Conservation (phyloP, 2,113 vertebrate species). For the Gambusia holbrooki region DNA sequence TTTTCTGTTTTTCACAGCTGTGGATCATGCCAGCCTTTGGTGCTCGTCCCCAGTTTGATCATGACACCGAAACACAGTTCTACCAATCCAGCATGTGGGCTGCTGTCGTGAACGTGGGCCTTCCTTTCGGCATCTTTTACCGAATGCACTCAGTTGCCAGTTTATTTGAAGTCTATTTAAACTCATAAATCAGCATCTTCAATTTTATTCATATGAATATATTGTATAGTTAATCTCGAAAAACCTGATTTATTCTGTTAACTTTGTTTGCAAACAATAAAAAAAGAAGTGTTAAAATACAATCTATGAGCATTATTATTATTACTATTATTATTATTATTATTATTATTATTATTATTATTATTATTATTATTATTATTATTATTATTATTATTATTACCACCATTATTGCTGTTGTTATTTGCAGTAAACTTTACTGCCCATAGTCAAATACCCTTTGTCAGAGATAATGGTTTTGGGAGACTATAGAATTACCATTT, state of each 20-base stretch:
- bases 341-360: too few species aligned
- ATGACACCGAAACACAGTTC: too few species aligned
- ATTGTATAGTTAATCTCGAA: slow-evolving; percentile 1
- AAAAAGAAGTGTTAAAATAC: background rate
- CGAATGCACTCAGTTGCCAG: slow-evolving; percentile 96
- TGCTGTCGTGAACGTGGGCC: too few species aligned
- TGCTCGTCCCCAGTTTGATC: too few species aligned
- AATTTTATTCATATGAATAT: background rate
- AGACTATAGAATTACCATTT: too few species aligned
- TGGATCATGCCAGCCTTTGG: too few species aligned
- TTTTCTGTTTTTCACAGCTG: too few species aligned
- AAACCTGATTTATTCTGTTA: background rate
- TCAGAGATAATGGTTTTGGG: background rate
- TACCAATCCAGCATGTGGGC: too few species aligned
- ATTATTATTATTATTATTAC: too few species aligned
- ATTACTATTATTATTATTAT: background rate
- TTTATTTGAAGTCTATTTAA: slow-evolving; percentile 90
- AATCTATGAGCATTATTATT: background rate
- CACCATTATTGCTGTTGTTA: too few species aligned
- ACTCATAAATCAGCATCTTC: slow-evolving; percentile 73
- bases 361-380: too few species aligned
- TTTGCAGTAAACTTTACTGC: background rate
- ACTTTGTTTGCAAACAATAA: slow-evolving; percentile 19
- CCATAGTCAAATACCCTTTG: background rate
- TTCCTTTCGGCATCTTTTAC: slow-evolving; percentile 97